Percentiles rank a stretch among this genome's conserved stretches.
Conservation (phyloP, 2,888 invertebrate species). For the Plagiodera versicolora region DNA sequence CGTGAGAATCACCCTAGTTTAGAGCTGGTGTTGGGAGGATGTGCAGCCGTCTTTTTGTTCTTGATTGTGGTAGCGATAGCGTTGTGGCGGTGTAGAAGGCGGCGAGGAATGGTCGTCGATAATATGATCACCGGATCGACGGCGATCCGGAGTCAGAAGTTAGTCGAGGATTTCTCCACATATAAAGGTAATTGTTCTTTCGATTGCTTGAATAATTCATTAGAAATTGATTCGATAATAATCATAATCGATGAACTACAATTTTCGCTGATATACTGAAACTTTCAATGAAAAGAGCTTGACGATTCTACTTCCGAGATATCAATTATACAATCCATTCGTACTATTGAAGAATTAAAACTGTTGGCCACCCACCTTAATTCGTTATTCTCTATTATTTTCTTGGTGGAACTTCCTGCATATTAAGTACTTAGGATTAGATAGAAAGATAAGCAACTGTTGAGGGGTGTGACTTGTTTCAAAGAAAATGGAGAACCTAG, state of each 20-base stretch:
- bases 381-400: not conserved
- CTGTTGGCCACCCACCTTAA: not conserved
- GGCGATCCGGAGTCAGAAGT: conserved; percentile 62
- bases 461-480: not conserved
- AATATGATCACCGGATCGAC: conserved; percentile 65
- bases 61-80: conserved; percentile 59
- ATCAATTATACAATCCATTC: not conserved
- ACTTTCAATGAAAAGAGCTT: too few relatives aligned
- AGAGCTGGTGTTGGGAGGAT: conserved; percentile 63
- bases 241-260: too few relatives aligned
- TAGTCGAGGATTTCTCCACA: conserved; percentile 62
- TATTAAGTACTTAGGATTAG: not conserved
- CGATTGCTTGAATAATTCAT: not conserved
- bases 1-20: conserved; percentile 60
- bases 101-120: conserved; percentile 57
- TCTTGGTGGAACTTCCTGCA: not conserved
- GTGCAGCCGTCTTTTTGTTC: conserved; percentile 59
- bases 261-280: too few relatives aligned
- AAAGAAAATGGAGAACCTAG: not conserved
- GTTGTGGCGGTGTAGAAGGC: conserved; percentile 62
- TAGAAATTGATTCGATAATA: too few relatives aligned
- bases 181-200: conserved; percentile 36
- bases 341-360: not conserved
- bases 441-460: not conserved
- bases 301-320: too few relatives aligned